Evolutionary conservation across 1,140 invertebrate species (phyloP).

Genomic region (Adoxophyes honmai): DNA sequence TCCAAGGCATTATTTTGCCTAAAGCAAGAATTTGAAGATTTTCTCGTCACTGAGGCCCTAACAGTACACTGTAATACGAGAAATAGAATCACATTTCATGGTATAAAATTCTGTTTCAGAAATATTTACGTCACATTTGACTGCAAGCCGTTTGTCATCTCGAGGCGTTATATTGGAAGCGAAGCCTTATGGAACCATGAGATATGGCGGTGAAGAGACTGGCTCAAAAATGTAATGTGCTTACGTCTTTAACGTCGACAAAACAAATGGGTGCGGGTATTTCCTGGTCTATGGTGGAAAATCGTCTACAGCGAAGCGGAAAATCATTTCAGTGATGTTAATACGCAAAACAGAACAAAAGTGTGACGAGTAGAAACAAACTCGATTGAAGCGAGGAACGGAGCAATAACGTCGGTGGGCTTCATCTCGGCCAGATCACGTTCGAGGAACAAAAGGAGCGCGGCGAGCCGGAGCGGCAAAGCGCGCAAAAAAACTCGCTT

Average conservation of each 20-base stretch:
- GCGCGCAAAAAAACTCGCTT: constrained; percentile 59
- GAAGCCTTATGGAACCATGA: constrained; percentile 48
- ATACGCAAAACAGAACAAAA: constrained; percentile 45
- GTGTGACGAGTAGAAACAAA: constrained; percentile 57
- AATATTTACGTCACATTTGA: constrained; percentile 52
- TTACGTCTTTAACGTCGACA: constrained; percentile 52
- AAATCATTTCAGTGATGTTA: constrained; percentile 51
- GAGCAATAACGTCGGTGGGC: constrained; percentile 60
- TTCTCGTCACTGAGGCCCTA: constrained; percentile 8
- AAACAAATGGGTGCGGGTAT: constrained; percentile 55
- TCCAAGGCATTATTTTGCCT: constrained; percentile 4
- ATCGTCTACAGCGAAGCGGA: constrained; percentile 34
- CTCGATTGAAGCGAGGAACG: constrained; percentile 54
- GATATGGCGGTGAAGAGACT: constrained; percentile 50
- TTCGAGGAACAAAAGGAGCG: constrained; percentile 66
- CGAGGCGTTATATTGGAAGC: constrained; percentile 52
- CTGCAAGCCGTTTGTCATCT: constrained; percentile 52
- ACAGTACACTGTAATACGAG: constrained; percentile 9
- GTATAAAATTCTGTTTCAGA: constrained; percentile 26
- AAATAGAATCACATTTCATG: constrained; percentile 13
- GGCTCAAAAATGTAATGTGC: constrained; percentile 52
- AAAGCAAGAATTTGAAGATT: constrained; percentile 13
- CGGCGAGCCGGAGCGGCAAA: constrained; percentile 52
- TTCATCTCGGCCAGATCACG: constrained; percentile 70
- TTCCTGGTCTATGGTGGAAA: constrained; percentile 31